Evolutionary conservation across 2,113 vertebrate species (phyloP), one percentile per base, ranked within the genome.

Genomic region (Lepus americanus): DNA sequence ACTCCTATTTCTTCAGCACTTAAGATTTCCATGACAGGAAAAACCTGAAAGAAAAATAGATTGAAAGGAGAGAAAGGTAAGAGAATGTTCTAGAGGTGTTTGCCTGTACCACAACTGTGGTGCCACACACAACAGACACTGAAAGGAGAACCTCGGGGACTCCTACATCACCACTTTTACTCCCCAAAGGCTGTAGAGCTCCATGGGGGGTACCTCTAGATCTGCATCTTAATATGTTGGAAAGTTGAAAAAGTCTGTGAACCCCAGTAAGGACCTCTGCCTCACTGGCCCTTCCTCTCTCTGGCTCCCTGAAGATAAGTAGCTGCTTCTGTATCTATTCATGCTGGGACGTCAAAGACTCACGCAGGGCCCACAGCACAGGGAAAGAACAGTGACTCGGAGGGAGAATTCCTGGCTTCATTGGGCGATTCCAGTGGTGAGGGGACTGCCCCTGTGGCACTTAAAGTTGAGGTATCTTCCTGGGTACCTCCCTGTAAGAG

Each of bases 391-490:
- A 70, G 44, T 59, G 83, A 66, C 63, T 66, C 5, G 4, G 53
- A 61, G 66, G 25, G 44, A 95, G 86, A 33, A 39, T 85, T 92
- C 89, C 49, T 64, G 78, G 53, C 7, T 53, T 80, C 33, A 73
- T 4, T 20, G 13, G 53, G 55, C 80, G 39, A 69, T 87, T 49
- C 11, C 29, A 77, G 64, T 73, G 23, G 6, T 39, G 29, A 44
- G 5, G 19, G 13, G 25, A 25, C 51, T 79, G 9, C 59, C 39
- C 29, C 14, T 74, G 2, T 1, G 20, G 29, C 2, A 2, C 72
- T 55, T 63, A 16, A 33, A 74, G 20, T 33, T 59, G 49, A 80
- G 92, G n/a, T n/a, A 27, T 70, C 39, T 89, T 64, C 76, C 64
- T 25, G 0, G 33, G 19, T 6, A 9, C 23, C 61, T 95, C 8